phyloP scores from a whole-genome alignment of 53 echinoderm and acorn worm genomes.

The Actinopyga echinites region DNA sequence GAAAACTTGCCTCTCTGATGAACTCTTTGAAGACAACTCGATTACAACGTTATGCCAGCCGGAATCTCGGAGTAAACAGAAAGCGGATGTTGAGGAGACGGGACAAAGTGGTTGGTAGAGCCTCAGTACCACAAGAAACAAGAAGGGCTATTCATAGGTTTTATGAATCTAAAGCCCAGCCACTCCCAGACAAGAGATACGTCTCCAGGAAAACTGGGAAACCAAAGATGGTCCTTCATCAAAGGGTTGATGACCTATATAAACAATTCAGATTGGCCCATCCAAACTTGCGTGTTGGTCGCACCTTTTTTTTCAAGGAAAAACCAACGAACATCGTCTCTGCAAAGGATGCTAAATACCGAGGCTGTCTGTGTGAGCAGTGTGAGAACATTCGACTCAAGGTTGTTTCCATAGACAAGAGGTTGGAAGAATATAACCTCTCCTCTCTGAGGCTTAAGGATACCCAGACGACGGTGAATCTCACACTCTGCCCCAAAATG shows the following conservation, averaged over 20 bases:
- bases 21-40: background rate
- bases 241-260: slow-evolving; percentile 23
- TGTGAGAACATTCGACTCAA: slow-evolving; percentile 51
- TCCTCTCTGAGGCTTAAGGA: background rate
- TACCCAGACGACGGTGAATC: no score
- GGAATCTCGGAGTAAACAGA: background rate
- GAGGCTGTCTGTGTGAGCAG: slow-evolving; percentile 49
- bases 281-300: background rate
- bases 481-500: no score
- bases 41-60: slow-evolving; percentile 48
- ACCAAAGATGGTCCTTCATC: slow-evolving; percentile 49
- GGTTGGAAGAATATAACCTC: background rate
- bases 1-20: no score
- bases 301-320: slow-evolving; percentile 21
- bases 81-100: slow-evolving; percentile 22
- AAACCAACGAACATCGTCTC: no score
- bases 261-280: slow-evolving; percentile 24
- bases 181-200: slow-evolving; percentile 40
- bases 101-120: slow-evolving; percentile 20
- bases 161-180: slow-evolving; percentile 37
- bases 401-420: slow-evolving; percentile 16
- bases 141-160: slow-evolving; percentile 15
- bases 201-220: slow-evolving; percentile 57
- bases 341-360: background rate
- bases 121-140: background rate